Evolutionary conservation across 2,888 invertebrate genomes (phyloP).

Genomic region (Drosophila phalerata): DNA sequence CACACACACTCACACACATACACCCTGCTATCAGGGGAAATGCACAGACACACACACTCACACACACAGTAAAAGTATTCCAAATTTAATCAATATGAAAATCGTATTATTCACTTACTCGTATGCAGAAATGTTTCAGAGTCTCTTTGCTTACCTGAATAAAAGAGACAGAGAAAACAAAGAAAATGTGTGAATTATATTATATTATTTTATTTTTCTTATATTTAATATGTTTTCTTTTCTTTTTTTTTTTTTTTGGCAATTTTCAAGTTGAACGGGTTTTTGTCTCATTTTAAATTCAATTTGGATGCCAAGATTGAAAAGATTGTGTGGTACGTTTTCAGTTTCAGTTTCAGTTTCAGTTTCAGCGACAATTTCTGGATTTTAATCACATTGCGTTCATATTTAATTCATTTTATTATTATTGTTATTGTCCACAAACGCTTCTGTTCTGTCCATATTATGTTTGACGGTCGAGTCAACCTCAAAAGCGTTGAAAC

Average conservation of each 20-base stretch:
- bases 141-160: conserved; percentile 59
- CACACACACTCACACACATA: not conserved
- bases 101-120: conserved; percentile 69
- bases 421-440: conserved; percentile 68
- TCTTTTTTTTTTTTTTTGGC: not conserved
- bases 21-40: not conserved
- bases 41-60: not conserved
- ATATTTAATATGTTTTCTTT: not conserved
- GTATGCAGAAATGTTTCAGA: conserved; percentile 29
- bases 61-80: conserved; percentile 24
- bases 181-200: conserved; percentile 28
- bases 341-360: no score
- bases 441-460: conserved; percentile 26
- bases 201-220: conserved; percentile 19
- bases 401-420: conserved; percentile 81
- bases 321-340: conserved; percentile 55
- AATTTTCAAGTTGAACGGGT: not conserved
- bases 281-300: conserved; percentile 74
- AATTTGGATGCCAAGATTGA: conserved; percentile 58
- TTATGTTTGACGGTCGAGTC: conserved; percentile 53
- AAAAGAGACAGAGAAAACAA: conserved; percentile 22
- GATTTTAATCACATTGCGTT: conserved; percentile 77
- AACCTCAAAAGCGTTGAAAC: no score
- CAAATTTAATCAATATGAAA: conserved; percentile 76
- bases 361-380: conserved; percentile 68